Percentiles rank a stretch among this genome's conserved stretches.
Conservation (phyloP, 1,140 invertebrate species). For the Augochlora pura region DNA sequence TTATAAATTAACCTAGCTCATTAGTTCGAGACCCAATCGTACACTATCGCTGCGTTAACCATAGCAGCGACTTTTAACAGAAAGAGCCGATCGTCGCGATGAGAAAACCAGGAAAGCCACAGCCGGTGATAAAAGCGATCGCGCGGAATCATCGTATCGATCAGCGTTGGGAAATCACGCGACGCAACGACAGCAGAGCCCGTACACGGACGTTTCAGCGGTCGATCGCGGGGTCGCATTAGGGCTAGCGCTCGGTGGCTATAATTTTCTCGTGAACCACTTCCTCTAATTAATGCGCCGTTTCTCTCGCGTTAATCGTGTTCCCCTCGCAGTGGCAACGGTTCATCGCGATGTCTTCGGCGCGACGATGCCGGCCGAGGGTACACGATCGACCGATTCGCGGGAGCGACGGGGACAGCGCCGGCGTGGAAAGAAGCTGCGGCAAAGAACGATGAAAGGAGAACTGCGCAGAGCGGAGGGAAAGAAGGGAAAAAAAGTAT, state of each 20-base stretch:
- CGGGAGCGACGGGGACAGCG: neutral
- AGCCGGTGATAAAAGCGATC: neutral
- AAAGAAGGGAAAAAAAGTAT: constrained; percentile 25
- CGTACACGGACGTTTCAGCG: neutral
- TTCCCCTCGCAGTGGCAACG: constrained; percentile 19
- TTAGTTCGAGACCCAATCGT: too few relatives aligned
- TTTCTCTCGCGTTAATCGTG: constrained; percentile 48
- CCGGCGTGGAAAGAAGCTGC: too few relatives aligned
- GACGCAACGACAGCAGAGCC: constrained; percentile 1
- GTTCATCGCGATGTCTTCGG: constrained; percentile 33
- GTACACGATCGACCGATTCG: neutral
- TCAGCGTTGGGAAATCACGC: neutral
- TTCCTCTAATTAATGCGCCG: constrained; percentile 50
- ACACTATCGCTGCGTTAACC: too few relatives aligned
- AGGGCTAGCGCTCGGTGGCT: constrained; percentile 14
- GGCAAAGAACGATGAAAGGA: too few relatives aligned
- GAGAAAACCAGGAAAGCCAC: neutral
- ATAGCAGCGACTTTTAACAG: too few relatives aligned
- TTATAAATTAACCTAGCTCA: too few relatives aligned
- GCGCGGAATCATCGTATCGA: neutral
- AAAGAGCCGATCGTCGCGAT: too few relatives aligned
- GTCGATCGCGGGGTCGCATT: neutral
- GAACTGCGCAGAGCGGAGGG: neutral
- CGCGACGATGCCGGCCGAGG: too few relatives aligned
- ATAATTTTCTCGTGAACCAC: constrained; percentile 48